phyloP scores from a whole-genome alignment of 2,113 vertebrate genomes.

The Alces alces region DNA sequence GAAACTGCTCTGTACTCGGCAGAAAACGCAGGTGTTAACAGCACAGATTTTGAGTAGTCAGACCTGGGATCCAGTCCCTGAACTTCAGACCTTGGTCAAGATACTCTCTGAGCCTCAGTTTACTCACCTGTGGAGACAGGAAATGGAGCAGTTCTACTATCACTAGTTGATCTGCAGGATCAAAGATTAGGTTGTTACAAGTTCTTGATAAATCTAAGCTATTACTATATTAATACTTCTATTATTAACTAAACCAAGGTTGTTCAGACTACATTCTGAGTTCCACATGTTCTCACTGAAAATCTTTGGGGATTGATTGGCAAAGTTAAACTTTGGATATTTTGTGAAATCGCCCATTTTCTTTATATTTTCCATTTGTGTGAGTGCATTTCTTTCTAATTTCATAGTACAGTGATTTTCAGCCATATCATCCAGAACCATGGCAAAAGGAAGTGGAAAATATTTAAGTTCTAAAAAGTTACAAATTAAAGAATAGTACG shows the following conservation, averaged over 20 bases:
- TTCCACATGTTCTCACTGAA: background rate
- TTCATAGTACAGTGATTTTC: background rate
- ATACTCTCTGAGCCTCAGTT: background rate
- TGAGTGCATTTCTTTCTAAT: conserved; percentile 37
- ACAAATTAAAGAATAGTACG: background rate
- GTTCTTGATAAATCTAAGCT: background rate
- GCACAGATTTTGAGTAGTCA: background rate
- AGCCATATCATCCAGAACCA: background rate
- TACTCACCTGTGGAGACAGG: background rate
- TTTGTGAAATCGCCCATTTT: conserved; percentile 13
- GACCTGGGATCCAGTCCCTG: background rate
- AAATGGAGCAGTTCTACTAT: background rate
- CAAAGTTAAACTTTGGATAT: background rate
- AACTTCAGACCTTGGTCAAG: background rate
- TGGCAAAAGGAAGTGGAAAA: conserved; percentile 13
- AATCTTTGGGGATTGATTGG: background rate
- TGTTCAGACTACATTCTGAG: background rate
- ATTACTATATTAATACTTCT: background rate
- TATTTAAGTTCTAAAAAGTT: conserved; percentile 35
- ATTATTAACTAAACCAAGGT: background rate
- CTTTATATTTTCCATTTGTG: background rate
- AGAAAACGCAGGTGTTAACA: background rate
- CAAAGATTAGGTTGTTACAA: background rate
- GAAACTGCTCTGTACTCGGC: background rate
- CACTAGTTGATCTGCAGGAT: background rate